Evolutionary conservation across 2,888 invertebrate genomes (phyloP).

Genomic region (Epinotia demarniana): DNA sequence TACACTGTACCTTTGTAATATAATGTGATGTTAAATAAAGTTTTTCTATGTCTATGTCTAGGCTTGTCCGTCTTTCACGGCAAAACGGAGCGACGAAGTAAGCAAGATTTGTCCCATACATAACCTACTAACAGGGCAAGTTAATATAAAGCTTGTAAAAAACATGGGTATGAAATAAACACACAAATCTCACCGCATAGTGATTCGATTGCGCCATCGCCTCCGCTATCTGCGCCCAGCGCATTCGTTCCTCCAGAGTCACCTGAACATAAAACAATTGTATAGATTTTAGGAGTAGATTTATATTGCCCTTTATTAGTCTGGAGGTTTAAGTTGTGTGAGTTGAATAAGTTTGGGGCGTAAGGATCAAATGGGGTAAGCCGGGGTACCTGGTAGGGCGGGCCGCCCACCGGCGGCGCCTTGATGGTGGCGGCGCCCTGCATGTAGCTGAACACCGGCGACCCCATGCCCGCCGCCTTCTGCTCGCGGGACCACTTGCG

Average conservation of each 20-base stretch:
- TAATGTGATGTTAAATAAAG: too few species aligned
- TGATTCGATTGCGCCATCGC: slow-evolving; percentile 94
- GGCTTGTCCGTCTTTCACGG: too few species aligned
- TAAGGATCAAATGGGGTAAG: neutral
- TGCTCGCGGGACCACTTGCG: slow-evolving; percentile 96
- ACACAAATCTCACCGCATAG: slow-evolving; percentile 87
- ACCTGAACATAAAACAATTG: slow-evolving; percentile 69
- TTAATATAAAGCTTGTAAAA: too few species aligned
- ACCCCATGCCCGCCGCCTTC: slow-evolving; percentile 89
- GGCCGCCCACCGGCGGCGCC: slow-evolving; percentile 89
- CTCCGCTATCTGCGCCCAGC: slow-evolving; percentile 96
- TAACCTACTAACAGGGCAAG: too few species aligned
- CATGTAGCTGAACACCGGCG: slow-evolving; percentile 94
- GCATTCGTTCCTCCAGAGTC: slow-evolving; percentile 90
- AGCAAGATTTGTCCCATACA: too few species aligned
- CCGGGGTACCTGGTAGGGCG: slow-evolving; percentile 87
- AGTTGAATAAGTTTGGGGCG: too few species aligned
- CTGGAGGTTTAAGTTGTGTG: neutral
- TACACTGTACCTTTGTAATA: too few species aligned
- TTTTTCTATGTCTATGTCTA: too few species aligned
- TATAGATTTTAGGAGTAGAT: too few species aligned
- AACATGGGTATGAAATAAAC: too few species aligned
- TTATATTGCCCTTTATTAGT: too few species aligned
- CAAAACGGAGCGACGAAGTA: too few species aligned
- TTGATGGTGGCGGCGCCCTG: slow-evolving; percentile 89